Percentiles rank a stretch among this genome's conserved stretches.
These are phyloP conservation scores for Tangara arthus DNA, from an alignment of 2,797 vertebrate species.

Conservation along the genomic window DNA sequence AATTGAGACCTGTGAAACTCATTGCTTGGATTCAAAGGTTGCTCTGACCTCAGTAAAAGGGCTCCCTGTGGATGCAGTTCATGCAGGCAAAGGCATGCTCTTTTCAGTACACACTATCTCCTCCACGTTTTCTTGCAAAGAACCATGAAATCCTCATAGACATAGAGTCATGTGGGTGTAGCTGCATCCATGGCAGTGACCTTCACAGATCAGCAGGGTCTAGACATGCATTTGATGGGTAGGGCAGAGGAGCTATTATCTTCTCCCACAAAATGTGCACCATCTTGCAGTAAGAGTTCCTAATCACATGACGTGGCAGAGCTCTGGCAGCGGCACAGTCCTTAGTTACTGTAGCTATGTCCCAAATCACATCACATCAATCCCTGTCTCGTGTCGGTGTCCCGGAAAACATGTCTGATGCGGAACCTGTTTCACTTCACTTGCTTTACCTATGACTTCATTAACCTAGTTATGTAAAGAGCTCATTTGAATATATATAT, in stretches of 20 bases:
- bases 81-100: neutral
- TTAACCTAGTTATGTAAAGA: neutral
- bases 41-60: neutral
- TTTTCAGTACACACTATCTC: neutral
- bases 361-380: neutral
- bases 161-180: rapidly evolving
- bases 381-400: neutral
- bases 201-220: neutral
- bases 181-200: neutral
- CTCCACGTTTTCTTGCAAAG: neutral
- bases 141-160: neutral
- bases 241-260: neutral
- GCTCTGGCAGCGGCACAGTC: neutral
- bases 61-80: neutral
- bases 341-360: neutral
- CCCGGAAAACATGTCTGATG: neutral
- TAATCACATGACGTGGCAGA: neutral
- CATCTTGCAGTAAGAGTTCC: neutral
- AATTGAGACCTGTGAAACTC: neutral
- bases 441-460: neutral
- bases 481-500: neutral
- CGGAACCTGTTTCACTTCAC: neutral
- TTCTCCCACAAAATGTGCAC: neutral
- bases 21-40: neutral
- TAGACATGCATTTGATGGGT: neutral